Evolutionary conservation across 2,113 vertebrate genomes (phyloP).

Genomic region (Dolichotis patagonum): DNA sequence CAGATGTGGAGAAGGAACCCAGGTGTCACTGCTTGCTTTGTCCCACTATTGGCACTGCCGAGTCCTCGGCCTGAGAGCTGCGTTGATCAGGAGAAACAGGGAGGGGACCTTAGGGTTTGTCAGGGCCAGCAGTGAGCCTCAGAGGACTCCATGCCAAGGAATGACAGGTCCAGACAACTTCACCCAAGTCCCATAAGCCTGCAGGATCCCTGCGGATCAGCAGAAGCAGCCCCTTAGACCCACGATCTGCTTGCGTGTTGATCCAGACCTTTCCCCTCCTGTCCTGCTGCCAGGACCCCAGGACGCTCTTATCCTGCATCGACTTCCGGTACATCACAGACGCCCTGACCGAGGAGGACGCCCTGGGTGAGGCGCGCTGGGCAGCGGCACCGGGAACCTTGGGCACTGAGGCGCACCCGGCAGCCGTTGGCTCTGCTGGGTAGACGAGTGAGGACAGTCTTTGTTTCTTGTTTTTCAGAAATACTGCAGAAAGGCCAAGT

Average conservation of each 20-base stretch:
- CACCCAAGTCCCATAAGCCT: not conserved
- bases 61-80: not conserved
- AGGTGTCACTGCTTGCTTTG: fast-evolving
- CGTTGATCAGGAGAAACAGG: not conserved
- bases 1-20: not conserved
- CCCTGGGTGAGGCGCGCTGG: constrained; percentile 83
- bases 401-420: not conserved
- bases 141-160: not conserved
- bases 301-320: constrained; percentile 87
- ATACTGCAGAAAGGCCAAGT: constrained; percentile 86
- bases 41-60: not conserved
- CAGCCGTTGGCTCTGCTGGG: not conserved
- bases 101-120: not conserved
- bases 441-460: not conserved
- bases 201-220: not conserved
- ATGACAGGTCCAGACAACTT: not conserved
- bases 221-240: not conserved
- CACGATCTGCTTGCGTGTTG: not conserved
- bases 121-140: not conserved
- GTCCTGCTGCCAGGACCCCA: constrained; percentile 83
- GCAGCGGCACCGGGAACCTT: not conserved
- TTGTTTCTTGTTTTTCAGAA: constrained; percentile 79
- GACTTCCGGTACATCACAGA: constrained; percentile 92
- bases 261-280: not conserved
- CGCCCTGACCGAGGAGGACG: constrained; percentile 88